Conservation (phyloP, 1,140 invertebrate genomes). For the Gonatopus flavifemur region DNA sequence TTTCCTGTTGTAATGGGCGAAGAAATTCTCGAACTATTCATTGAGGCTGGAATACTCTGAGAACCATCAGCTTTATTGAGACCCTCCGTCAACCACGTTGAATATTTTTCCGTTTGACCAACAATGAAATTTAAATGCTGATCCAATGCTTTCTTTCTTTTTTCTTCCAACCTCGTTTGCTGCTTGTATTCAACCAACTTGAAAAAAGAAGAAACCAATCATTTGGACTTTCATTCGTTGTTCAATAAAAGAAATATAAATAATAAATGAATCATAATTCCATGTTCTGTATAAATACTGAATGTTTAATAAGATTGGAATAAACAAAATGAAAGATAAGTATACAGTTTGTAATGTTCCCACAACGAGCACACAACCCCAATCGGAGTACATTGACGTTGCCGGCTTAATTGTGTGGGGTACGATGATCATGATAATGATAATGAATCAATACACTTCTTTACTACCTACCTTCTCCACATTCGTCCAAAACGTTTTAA, state of each 20-base stretch:
- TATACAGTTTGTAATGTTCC: conserved; percentile 46
- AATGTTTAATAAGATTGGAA: too few species aligned
- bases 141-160: conserved; percentile 93
- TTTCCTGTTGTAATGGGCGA: conserved; percentile 48
- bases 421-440: too few species aligned
- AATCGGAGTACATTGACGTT: conserved; percentile 42
- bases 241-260: neutral
- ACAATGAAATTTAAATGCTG: conserved; percentile 98
- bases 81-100: conserved; percentile 82
- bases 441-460: neutral
- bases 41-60: conserved; percentile 55
- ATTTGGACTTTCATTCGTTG: too few species aligned
- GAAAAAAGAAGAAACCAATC: conserved; percentile 25
- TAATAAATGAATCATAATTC: neutral
- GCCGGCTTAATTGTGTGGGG: conserved; percentile 59
- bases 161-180: conserved; percentile 88
- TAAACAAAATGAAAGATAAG: conserved; percentile 35
- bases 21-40: conserved; percentile 56
- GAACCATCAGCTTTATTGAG: conserved; percentile 67
- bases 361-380: conserved; percentile 57
- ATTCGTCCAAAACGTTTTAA: conserved; percentile 94
- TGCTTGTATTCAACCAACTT: conserved; percentile 94
- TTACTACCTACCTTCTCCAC: conserved; percentile 79
- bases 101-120: conserved; percentile 98
- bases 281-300: conserved; percentile 34